Evolutionary conservation across 2,113 vertebrate species (phyloP).

Genomic region (Coturnix japonica): DNA sequence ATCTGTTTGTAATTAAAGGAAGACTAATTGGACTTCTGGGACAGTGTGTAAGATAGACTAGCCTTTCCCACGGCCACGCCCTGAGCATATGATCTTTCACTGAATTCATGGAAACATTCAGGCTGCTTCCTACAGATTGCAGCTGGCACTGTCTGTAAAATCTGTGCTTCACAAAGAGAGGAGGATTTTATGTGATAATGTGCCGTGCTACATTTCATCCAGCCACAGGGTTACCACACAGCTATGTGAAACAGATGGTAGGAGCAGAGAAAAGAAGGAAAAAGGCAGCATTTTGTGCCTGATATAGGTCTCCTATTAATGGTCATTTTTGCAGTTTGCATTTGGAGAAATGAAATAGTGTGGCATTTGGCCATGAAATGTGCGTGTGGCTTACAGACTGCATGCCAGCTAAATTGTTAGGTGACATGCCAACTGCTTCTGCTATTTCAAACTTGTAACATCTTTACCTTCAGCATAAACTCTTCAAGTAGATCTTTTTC

Average conservation of each 20-base stretch:
- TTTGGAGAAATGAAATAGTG: neutral
- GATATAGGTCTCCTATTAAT: neutral
- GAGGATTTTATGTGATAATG: neutral
- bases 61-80: slow-evolving; percentile 65
- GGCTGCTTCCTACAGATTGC: slow-evolving; percentile 44
- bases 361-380: neutral
- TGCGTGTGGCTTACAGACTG: neutral
- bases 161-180: neutral
- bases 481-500: neutral
- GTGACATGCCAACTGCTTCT: neutral
- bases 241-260: neutral
- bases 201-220: neutral
- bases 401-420: neutral
- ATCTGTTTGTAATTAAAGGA: slow-evolving; percentile 64
- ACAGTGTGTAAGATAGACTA: slow-evolving; percentile 28
- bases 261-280: neutral
- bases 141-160: slow-evolving; percentile 32
- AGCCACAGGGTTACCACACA: neutral
- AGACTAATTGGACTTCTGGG: slow-evolving; percentile 56
- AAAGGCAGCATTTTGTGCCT: accelerated
- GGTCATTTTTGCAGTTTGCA: neutral
- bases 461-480: neutral
- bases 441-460: neutral
- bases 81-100: slow-evolving; percentile 61
- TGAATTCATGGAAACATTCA: slow-evolving; percentile 58